Conservation (phyloP, 2,797 vertebrate genomes). For the Lagodon rhomboides region DNA sequence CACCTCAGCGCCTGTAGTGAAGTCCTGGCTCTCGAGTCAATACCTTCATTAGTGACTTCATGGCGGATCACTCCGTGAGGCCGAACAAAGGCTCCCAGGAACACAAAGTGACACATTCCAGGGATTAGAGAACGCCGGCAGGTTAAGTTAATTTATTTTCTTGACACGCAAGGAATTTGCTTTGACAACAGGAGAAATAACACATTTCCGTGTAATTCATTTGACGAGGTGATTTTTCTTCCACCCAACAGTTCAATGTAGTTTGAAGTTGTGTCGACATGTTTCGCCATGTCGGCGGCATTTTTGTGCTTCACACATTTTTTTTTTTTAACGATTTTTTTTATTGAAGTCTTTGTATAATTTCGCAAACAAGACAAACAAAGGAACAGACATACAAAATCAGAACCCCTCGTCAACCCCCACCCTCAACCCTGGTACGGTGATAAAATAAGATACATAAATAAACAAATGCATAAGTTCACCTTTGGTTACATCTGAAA, state of each 20-base stretch:
- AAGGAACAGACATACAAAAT: too few relatives aligned
- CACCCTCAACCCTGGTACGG: too few relatives aligned
- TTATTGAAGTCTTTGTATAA: too few relatives aligned
- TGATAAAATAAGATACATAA: too few relatives aligned
- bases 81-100: slow-evolving; percentile 65
- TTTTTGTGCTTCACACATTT: not conserved
- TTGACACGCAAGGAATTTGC: slow-evolving; percentile 54
- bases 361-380: too few relatives aligned
- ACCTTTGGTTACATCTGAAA: too few relatives aligned
- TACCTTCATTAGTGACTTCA: slow-evolving; percentile 81
- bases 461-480: too few relatives aligned
- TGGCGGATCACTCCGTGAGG: slow-evolving; percentile 57
- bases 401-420: too few relatives aligned
- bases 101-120: slow-evolving; percentile 80
- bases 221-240: slow-evolving; percentile 24
- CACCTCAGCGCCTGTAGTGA: slow-evolving; percentile 61
- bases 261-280: slow-evolving; percentile 29
- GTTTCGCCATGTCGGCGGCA: slow-evolving; percentile 2
- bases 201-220: slow-evolving; percentile 42
- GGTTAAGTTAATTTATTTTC: slow-evolving; percentile 40
- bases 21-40: slow-evolving; percentile 70
- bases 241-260: slow-evolving; percentile 12
- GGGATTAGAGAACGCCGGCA: slow-evolving; percentile 64
- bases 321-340: too few relatives aligned
- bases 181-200: slow-evolving; percentile 43